phyloP scores from a whole-genome alignment of 2,888 invertebrate species.

The Caenorhabditis sp. region DNA sequence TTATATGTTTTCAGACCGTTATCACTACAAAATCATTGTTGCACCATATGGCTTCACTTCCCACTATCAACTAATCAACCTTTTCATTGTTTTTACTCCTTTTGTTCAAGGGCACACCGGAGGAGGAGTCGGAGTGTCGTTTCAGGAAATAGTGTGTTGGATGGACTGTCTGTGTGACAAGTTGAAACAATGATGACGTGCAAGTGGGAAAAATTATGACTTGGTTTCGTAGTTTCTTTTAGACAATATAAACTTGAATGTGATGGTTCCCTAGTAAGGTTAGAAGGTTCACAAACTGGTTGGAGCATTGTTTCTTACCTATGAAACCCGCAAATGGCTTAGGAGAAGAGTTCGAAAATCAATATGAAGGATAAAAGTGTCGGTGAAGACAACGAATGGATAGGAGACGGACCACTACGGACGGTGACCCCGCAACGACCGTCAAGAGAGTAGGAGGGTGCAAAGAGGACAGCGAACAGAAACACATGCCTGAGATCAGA shows the following conservation, averaged over 20 bases:
- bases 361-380: background rate
- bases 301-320: no score
- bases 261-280: no score
- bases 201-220: background rate
- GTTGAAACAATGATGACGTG: conserved; percentile 25
- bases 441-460: background rate
- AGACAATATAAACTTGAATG: background rate
- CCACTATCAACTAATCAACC: conserved; percentile 55
- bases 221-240: background rate
- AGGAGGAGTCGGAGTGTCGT: conserved; percentile 11
- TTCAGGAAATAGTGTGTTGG: conserved; percentile 35
- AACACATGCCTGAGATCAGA: background rate
- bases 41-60: conserved; percentile 68
- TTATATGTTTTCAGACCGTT: conserved; percentile 57
- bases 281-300: no score
- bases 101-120: conserved; percentile 43
- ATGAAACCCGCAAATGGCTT: no score
- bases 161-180: background rate
- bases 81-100: conserved; percentile 54
- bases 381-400: background rate
- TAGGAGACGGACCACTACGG: background rate
- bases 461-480: background rate
- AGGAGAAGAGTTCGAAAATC: background rate
- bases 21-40: conserved; percentile 65
- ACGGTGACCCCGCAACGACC: background rate